phyloP scores from a whole-genome alignment of 1,140 invertebrate genomes.

The Drosophila serrata region DNA sequence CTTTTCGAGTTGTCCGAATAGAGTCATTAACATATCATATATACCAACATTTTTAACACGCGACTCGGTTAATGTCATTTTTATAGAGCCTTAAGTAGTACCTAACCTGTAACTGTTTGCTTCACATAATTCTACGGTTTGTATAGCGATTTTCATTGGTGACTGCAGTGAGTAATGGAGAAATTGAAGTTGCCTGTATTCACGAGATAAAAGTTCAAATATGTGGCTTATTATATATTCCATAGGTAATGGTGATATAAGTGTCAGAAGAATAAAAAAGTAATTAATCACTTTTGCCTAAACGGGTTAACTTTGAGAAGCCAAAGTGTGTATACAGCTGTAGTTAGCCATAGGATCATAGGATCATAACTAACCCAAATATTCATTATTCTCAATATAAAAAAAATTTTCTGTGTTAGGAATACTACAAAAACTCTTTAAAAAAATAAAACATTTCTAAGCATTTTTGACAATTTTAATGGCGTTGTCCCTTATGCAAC shows the following conservation, averaged over 20 bases:
- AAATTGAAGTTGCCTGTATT: constrained; percentile 2
- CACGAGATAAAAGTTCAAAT: background rate
- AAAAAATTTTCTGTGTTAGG: no score
- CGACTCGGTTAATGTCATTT: constrained; percentile 32
- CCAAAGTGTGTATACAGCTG: no score
- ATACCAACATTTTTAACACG: constrained; percentile 20
- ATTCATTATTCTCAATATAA: no score
- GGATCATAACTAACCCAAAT: no score
- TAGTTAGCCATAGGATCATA: no score
- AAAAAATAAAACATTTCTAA: no score
- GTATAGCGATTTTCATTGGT: constrained; percentile 18
- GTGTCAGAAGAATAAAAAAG: no score
- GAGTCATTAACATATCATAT: constrained; percentile 30
- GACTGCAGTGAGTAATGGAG: constrained; percentile 11
- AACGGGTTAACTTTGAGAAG: no score
- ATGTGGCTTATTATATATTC: background rate
- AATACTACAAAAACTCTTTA: no score
- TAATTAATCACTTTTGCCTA: background rate
- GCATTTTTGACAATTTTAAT: no score
- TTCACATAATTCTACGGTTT: constrained; percentile 31
- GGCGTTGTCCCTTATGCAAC: no score
- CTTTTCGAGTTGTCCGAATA: constrained; percentile 22
- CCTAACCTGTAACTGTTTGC: constrained; percentile 3
- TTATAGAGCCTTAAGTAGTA: constrained; percentile 23
- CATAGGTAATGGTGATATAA: background rate